Percentiles rank a stretch among this genome's conserved stretches.
Evolutionary conservation across 2,797 vertebrate genomes (phyloP).

Genomic region (Knipowitschia caucasica): DNA sequence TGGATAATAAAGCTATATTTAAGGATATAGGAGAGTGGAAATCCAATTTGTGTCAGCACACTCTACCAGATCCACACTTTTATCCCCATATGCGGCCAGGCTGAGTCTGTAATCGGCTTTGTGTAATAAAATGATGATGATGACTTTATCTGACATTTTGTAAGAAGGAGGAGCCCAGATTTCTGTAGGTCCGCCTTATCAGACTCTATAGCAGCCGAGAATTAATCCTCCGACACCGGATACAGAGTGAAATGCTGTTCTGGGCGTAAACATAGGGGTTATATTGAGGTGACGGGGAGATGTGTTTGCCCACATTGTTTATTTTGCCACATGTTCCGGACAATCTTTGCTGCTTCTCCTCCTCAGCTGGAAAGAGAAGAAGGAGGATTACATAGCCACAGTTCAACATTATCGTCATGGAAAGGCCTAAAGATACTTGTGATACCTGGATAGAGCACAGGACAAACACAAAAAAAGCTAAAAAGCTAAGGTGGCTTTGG

Average conservation of each 20-base stretch:
- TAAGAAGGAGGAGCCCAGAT: conserved; percentile 66
- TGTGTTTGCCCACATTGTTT: conserved; percentile 50
- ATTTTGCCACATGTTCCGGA: conserved; percentile 25
- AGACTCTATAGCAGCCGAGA: conserved; percentile 49
- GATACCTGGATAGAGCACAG: conserved; percentile 3
- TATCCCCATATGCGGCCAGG: conserved; percentile 59
- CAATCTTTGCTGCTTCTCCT: conserved; percentile 38
- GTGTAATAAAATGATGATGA: conserved; percentile 78
- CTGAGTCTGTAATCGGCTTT: conserved; percentile 76
- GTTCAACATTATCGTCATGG: conserved; percentile 62
- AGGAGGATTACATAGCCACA: conserved; percentile 54
- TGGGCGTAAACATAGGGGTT: conserved; percentile 61
- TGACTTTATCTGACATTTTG: conserved; percentile 83
- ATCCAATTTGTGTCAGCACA: conserved; percentile 74
- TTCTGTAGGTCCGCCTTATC: conserved; percentile 70
- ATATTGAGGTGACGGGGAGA: conserved; percentile 54
- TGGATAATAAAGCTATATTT: conserved; percentile 76
- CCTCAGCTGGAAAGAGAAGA: conserved; percentile 51
- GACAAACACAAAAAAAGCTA: conserved; percentile 25
- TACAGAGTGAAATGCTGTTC: conserved; percentile 58
- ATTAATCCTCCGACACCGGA: conserved; percentile 63
- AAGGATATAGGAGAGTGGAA: conserved; percentile 70
- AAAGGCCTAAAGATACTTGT: conserved; percentile 37
- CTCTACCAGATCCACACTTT: conserved; percentile 66
- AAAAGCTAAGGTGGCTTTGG: too few relatives aligned